Conservation (phyloP, 64 coral and sea anemone species). For the Pocillopora damicornis region DNA sequence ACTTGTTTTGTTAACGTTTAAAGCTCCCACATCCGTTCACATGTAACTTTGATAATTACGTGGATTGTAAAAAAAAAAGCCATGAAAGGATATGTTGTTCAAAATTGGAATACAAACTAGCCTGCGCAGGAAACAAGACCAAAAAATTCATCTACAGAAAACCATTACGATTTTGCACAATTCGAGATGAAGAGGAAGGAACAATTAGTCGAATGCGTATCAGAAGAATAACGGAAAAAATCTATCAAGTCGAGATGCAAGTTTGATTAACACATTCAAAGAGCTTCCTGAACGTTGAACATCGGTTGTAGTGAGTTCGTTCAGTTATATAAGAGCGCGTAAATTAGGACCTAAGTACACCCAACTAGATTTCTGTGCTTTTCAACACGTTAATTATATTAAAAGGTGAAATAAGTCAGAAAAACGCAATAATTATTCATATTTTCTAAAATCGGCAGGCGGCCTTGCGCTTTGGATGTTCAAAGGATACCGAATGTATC, state of each 20-base stretch:
- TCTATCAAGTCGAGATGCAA: slow-evolving; percentile 70
- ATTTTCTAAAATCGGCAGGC: slow-evolving; percentile 30
- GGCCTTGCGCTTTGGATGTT: slow-evolving; percentile 37
- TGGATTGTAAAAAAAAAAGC: slow-evolving; percentile 7
- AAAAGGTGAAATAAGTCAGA: slow-evolving; percentile 19
- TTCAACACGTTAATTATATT: slow-evolving; percentile 41
- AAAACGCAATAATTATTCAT: slow-evolving; percentile 43
- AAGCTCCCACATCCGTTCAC: neutral
- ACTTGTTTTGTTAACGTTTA: slow-evolving; percentile 18
- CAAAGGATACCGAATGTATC: slow-evolving; percentile 61
- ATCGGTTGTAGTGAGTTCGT: slow-evolving; percentile 28
- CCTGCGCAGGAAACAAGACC: neutral
- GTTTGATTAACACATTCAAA: slow-evolving; percentile 81
- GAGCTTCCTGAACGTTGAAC: slow-evolving; percentile 49
- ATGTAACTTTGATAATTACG: neutral
- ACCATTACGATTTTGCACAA: neutral
- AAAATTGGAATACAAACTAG: neutral
- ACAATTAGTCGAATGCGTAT: slow-evolving; percentile 10
- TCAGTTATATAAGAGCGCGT: neutral
- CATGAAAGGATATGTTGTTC: neutral
- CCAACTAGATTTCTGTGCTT: neutral
- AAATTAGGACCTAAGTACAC: neutral
- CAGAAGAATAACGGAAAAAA: slow-evolving; percentile 39
- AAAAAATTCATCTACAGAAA: neutral
- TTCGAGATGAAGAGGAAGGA: neutral